Evolutionary conservation across 2,113 vertebrate genomes (phyloP), one percentile per base, ranked within the genome.

Genomic region (Charadrius vociferus): DNA sequence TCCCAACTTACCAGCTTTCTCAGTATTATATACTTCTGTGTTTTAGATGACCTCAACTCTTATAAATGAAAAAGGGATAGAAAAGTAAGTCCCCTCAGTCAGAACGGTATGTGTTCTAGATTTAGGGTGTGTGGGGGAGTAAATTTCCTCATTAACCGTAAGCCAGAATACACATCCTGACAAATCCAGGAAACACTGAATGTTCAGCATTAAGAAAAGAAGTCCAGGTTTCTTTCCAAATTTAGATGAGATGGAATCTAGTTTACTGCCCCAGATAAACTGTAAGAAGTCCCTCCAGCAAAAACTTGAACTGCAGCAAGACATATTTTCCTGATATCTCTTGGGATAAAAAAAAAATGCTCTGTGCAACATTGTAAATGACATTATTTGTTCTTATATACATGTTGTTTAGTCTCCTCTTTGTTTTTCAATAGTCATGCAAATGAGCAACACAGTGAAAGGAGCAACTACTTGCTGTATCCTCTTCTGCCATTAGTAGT

Each of bases 101-200:
- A 93, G 80, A 91, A 70, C 3, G 6, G 5, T 49, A 24, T 7
- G 4, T 62, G 8, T 45, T 41, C 37, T 30, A 90, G 61, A 90
- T 52, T 29, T 34, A 39, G 37, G 34, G n/a, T n/a, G 32, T 8
- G 74, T 26, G 63, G 7, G 30, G 45, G n/a, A 23, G 23, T 41
- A 41, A 41, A 41, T 50, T 88, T 93, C 79, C 66, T 92, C 62
- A 83, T 56, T 77, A 88, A 96, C 56, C 85, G 47, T 61, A 90
- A 85, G 11, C 20, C n/a, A 82, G 52, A 79, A 1, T 37, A 87
- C 41, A 90, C 29, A 91, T 66, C 72, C 86, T 71, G 67, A 88
- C 23, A 86, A 86, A 66, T 36, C 52, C 62, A 84, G 67, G 86
- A 95, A 93, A 92, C 29, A 74, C 12, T n/a, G 8, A 29, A 62